Conservation (phyloP, 2,113 vertebrate species). For the Sylvia atricapilla region DNA sequence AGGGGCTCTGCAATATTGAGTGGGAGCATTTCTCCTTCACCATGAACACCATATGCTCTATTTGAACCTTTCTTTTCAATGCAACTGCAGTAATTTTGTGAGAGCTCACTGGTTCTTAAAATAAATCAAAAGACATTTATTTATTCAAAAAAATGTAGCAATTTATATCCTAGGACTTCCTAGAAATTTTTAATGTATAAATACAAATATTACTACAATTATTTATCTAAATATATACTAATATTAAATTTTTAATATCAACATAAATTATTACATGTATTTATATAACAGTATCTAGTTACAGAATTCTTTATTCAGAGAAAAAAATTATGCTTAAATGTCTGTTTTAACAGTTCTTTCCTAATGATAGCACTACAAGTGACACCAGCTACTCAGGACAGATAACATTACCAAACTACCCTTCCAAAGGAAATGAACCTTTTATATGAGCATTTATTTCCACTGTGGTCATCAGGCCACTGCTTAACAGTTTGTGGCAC, state of each 20-base stretch:
- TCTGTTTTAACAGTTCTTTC: background rate
- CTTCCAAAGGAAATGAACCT: background rate
- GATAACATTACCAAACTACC: background rate
- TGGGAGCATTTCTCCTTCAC: background rate
- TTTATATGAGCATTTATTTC: background rate
- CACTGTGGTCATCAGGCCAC: background rate
- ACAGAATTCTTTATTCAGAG: background rate
- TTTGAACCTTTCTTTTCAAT: background rate
- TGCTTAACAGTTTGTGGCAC: background rate
- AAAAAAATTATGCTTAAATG: background rate
- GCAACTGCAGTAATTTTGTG: background rate
- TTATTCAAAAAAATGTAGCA: background rate
- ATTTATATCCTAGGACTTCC: background rate
- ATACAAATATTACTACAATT: background rate
- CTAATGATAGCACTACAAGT: background rate
- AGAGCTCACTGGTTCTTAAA: background rate
- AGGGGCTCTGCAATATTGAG: background rate
- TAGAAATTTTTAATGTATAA: background rate
- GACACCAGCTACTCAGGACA: background rate
- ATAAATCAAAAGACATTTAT: background rate
- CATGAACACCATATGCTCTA: background rate
- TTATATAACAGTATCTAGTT: background rate
- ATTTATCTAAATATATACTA: background rate
- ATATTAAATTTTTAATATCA: background rate
- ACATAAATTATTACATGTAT: background rate